Base-by-base conservation (phyloP, 2,888 invertebrate genomes). In the Lepidocyrtoides sp. region DNA sequence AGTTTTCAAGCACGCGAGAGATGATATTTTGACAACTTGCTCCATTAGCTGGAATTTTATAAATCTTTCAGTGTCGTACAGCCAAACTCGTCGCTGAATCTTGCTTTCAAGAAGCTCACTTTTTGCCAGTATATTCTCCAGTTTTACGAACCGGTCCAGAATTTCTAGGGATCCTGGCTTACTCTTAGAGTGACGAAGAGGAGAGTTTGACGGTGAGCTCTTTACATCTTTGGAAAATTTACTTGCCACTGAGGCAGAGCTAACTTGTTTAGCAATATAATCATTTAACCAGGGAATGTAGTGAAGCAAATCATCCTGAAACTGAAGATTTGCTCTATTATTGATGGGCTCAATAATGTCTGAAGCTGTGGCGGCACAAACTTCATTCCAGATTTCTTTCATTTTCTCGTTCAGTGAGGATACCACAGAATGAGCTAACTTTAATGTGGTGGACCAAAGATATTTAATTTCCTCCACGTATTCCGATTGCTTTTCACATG, bases 61-160 rank as follows among this genome's bases (percentile, higher is more conserved):
- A 44, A 85, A 91, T 1, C 66, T 41, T 29, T 81, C 91, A 1
- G 69, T 66, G 17, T 91, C 91, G 14, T 69, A 69, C 5, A 66
- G 66, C 91, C 91, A 91, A 14, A 90, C 32, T 66, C 81, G 3
- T 4, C 32, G 77, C 20, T 87, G 81, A n/a, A 48, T 20, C 32
- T 57, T 36, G 20, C 23, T 8, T 29, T 48, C 23, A n/a, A 77
- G 84, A 36, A 51, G 17, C 10, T 41, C 17, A 20, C 20, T 69
- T 2, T 36, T 4, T 0, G 8, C 26, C 72, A 69, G 23, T 10
- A 82, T 89, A 0, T 36, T 4, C 0, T 69, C 44, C 14, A 82
- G 20, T 3, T 51, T 72, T 20, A 1, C 1, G 12, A 77, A 77
- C 8, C 77, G 44, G 4, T 77, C 26, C 26, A 77, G 5, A 51